A percentile compares a stretch with the other conserved stretches of the same genome.
phyloP scores from a whole-genome alignment of 2,888 invertebrate genomes.

The Papilio gigon region DNA sequence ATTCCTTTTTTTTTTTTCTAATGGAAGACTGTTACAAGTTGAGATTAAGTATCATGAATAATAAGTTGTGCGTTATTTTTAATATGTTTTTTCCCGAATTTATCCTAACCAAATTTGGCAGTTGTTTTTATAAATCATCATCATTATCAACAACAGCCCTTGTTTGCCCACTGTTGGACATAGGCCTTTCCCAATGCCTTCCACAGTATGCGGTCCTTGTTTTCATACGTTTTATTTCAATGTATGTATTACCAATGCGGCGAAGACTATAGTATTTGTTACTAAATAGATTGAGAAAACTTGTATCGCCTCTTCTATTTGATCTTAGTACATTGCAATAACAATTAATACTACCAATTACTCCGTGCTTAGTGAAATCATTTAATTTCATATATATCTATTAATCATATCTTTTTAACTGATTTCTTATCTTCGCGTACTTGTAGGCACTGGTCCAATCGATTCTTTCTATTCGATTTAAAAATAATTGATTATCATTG shows the following conservation, averaged over 20 bases:
- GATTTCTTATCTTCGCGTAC: too few species aligned
- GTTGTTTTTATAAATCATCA: neutral
- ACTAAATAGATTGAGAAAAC: conserved; percentile 30
- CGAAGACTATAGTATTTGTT: conserved; percentile 15
- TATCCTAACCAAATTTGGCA: neutral
- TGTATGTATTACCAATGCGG: neutral
- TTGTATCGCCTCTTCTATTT: conserved; percentile 11
- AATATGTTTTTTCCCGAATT: neutral
- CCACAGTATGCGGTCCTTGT: too few species aligned
- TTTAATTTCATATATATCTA: neutral
- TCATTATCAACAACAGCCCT: too few species aligned
- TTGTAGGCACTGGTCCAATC: too few species aligned
- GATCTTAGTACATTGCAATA: neutral
- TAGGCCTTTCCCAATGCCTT: too few species aligned
- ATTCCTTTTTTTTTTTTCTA: neutral
- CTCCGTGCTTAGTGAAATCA: neutral
- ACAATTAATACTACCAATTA: conserved; percentile 1
- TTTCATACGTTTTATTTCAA: neutral
- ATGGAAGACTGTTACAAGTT: too few species aligned
- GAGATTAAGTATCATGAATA: too few species aligned
- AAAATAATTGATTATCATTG: too few species aligned
- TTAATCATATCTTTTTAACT: too few species aligned
- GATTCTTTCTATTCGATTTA: too few species aligned
- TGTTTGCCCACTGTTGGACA: too few species aligned
- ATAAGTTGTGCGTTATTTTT: neutral